Base-by-base conservation (phyloP, 2,888 invertebrate genomes). In the Plebejus melissa region DNA sequence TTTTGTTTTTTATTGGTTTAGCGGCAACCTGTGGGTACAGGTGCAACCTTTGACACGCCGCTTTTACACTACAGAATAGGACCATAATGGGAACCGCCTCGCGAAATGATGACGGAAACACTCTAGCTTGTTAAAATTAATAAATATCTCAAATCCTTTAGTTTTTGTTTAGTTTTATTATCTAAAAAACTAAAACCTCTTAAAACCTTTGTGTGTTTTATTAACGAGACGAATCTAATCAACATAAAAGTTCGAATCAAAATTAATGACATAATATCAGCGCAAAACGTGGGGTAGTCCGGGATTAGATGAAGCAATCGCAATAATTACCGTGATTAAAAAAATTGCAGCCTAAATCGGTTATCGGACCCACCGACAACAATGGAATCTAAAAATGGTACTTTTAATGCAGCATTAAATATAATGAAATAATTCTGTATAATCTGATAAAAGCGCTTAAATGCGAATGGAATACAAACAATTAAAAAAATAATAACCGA, bases 1-100 rank as follows among this genome's bases (percentile, higher is more conserved):
- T 82, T 85, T 82, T 86, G 89, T 87, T 87, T 60, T 85, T 84
- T 93, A 88, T 93, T 93, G 93, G 89, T 85, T 88, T 90, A 89
- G 86, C 88, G 84, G 86, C 86, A 82, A 28, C 16, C 50, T 32
- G 16, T 5, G 65, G 88, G 84, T 84, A 86, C 89, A 90, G 90
- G 89, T 89, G 91, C 86, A 84, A 82, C 77, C 87, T 92, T 92
- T 91, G 90, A 89, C 83, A 79, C 79, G 76, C 85, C 85, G 88
- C 86, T 76, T 72, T 74, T 75, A 71, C 50, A 72, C 71, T 46
- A 28, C 32, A 28, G 28, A 36, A 74, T 5, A 16, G 57, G 46
- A 38, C 57, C 41, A 22, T 70, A 71, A 57, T 70, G 65, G 57
- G 50, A 50, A 72, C 32, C 50, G 54, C 54, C 16, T 54, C 72